These are phyloP conservation scores for Toxotes chatareus DNA, from an alignment of 2,113 vertebrate genomes.

Conservation along the genomic window DNA sequence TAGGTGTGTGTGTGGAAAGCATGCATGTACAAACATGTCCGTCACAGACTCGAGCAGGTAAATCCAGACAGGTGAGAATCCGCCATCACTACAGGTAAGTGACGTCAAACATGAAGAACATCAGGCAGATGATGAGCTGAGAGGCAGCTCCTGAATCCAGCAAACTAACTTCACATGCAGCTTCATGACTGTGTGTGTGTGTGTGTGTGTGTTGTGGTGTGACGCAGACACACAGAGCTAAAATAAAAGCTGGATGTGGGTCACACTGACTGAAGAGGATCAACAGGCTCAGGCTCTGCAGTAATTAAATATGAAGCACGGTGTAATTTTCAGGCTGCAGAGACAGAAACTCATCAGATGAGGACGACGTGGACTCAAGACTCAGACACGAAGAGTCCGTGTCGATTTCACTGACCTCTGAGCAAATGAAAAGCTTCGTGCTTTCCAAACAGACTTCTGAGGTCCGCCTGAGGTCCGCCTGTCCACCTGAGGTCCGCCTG, in stretches of 20 bases:
- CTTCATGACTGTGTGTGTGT: neutral
- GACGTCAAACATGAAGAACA: neutral
- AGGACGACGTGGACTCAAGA: neutral
- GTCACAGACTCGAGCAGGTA: constrained; percentile 1
- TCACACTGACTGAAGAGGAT: constrained; percentile 14
- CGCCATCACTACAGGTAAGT: neutral
- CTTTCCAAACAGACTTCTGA: no score
- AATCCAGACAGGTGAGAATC: constrained; percentile 51
- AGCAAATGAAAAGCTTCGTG: no score
- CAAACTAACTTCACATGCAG: neutral
- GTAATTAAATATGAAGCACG: constrained; percentile 40
- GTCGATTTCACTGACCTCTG: no score
- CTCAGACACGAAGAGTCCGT: no score
- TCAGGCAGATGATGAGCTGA: neutral
- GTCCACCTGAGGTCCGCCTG: no score
- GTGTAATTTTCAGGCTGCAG: constrained; percentile 20
- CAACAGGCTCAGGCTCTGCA: constrained; percentile 31
- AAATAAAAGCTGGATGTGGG: constrained; percentile 29
- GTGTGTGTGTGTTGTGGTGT: neutral
- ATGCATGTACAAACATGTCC: neutral
- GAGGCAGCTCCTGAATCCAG: neutral
- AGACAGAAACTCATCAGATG: constrained; percentile 9
- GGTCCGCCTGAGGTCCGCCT: no score
- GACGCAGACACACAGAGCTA: constrained; percentile 7
- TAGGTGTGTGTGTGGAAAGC: neutral